phyloP scores from a whole-genome alignment of 1,140 invertebrate genomes.

The Zaprionus taronus region DNA sequence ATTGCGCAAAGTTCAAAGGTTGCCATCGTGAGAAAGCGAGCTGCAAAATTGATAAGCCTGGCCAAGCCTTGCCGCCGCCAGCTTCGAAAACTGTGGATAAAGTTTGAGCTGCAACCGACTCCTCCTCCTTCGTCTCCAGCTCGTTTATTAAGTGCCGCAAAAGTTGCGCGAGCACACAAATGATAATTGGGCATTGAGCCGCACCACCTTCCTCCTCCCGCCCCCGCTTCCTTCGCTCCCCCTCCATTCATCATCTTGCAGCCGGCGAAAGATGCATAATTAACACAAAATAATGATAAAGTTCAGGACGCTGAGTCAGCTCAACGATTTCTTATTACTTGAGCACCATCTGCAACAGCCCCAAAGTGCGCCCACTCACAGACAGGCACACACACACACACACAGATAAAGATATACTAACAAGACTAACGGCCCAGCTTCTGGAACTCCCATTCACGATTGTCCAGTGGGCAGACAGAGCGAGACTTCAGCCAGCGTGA shows the following conservation, averaged over 20 bases:
- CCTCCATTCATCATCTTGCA: neutral
- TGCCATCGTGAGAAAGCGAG: conserved; percentile 64
- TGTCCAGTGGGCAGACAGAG: conserved; percentile 99
- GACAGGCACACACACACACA: neutral
- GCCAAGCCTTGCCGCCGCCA: conserved; percentile 1
- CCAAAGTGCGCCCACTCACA: neutral
- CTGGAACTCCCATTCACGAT: conserved; percentile 99
- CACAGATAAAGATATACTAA: too few relatives aligned
- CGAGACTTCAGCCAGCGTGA: conserved; percentile 99
- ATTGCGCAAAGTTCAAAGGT: conserved; percentile 74
- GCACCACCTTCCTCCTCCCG: conserved; percentile 4
- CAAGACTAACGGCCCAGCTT: conserved; percentile 88
- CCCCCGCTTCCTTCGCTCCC: neutral
- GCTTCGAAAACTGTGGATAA: conserved; percentile 56
- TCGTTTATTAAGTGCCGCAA: conserved; percentile 76
- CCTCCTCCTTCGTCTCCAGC: conserved; percentile 28
- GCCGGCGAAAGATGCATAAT: conserved; percentile 75
- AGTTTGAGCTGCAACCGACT: conserved; percentile 52
- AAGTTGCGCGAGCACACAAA: conserved; percentile 71
- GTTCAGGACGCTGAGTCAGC: conserved; percentile 62
- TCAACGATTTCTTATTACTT: conserved; percentile 64
- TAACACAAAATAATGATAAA: conserved; percentile 82
- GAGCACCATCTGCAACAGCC: neutral
- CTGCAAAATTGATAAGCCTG: conserved; percentile 71
- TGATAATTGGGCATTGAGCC: conserved; percentile 76